phyloP scores from a whole-genome alignment of 2,888 invertebrate species.

The Melieria picta region DNA sequence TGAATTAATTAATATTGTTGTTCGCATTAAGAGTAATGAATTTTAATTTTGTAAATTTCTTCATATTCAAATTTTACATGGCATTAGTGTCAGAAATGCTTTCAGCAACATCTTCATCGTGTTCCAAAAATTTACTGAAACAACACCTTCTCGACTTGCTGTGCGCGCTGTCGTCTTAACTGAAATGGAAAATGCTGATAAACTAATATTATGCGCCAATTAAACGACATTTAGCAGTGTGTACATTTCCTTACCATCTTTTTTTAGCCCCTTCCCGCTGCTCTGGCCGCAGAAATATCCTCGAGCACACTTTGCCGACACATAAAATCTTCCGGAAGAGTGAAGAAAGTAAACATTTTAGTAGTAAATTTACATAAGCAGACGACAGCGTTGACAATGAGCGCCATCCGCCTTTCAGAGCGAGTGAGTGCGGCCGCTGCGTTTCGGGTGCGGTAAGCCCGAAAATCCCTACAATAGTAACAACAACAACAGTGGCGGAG shows the following conservation, averaged over 20 bases:
- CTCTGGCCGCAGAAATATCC: neutral
- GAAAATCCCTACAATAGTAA: slow-evolving; percentile 13
- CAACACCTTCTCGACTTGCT: no score
- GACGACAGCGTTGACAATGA: slow-evolving; percentile 44
- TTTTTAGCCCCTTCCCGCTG: neutral
- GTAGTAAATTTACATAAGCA: slow-evolving; percentile 60
- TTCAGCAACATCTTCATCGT: no score
- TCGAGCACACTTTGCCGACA: no score
- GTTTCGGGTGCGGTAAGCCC: neutral
- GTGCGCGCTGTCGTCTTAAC: no score
- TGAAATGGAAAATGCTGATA: slow-evolving; percentile 42
- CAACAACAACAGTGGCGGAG: neutral
- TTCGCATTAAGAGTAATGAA: no score
- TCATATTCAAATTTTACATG: no score
- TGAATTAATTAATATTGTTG: no score
- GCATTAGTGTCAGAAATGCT: no score
- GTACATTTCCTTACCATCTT: slow-evolving; percentile 36
- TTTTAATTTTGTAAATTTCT: no score
- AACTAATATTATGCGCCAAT: slow-evolving; percentile 62
- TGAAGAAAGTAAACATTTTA: slow-evolving; percentile 57
- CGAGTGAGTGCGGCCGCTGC: neutral
- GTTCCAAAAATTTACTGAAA: no score
- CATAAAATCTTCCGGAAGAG: no score
- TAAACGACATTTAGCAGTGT: slow-evolving; percentile 59
- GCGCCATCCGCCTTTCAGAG: neutral